These are phyloP conservation scores for Perithous albicinctus DNA, from an alignment of 2,888 invertebrate species.

Conservation along the genomic window DNA sequence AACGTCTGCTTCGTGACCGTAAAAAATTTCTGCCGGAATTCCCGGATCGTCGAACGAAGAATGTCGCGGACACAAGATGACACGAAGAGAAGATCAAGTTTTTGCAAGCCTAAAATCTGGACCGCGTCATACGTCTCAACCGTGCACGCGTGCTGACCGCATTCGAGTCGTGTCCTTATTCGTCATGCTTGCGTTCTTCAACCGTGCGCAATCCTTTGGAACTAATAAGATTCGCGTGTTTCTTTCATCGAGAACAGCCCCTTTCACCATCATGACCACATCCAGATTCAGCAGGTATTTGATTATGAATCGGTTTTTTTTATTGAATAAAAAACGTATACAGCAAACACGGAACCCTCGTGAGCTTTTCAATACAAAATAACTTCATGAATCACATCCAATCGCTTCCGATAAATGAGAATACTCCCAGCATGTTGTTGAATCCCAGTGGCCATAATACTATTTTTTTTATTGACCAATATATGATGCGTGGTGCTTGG, in stretches of 20 bases:
- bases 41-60: slow-evolving; percentile 42
- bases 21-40: slow-evolving; percentile 60
- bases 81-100: slow-evolving; percentile 52
- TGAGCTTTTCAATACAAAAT: slow-evolving; percentile 38
- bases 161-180: slow-evolving; percentile 71
- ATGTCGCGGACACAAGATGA: slow-evolving; percentile 9
- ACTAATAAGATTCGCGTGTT: slow-evolving; percentile 70
- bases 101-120: slow-evolving; percentile 68
- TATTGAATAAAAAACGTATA: slow-evolving; percentile 25
- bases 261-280: not conserved
- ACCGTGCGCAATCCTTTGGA: slow-evolving; percentile 41
- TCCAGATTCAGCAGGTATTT: slow-evolving; percentile 29
- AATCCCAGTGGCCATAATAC: not conserved
- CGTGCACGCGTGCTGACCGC: slow-evolving; percentile 42
- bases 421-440: slow-evolving; percentile 8
- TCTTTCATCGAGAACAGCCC: slow-evolving; percentile 48
- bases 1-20: slow-evolving; percentile 23
- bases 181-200: slow-evolving; percentile 68
- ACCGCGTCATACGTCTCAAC: slow-evolving; percentile 33
- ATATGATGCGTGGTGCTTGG: not conserved
- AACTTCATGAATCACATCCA: slow-evolving; percentile 52
- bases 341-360: not conserved
- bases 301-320: slow-evolving; percentile 55
- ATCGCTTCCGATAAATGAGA: slow-evolving; percentile 56
- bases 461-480: slow-evolving; percentile 41